These are phyloP conservation scores for Coreoperca whiteheadi DNA, from an alignment of 2,113 vertebrate genomes.

Conservation along the genomic window DNA sequence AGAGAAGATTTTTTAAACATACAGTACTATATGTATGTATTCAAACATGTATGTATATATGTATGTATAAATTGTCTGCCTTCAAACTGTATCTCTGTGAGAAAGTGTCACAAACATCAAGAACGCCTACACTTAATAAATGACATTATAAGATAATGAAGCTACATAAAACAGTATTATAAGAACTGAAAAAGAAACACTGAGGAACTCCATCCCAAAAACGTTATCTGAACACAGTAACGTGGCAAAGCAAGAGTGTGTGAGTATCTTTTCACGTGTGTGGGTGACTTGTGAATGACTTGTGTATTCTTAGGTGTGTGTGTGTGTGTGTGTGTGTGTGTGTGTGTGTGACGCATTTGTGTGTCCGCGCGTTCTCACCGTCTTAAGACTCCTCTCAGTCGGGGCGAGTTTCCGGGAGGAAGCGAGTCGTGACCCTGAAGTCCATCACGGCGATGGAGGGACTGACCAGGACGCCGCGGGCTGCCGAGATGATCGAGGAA, in stretches of 20 bases:
- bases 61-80: no score
- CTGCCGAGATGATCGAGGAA: slow-evolving; percentile 61
- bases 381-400: slow-evolving; percentile 31
- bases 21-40: no score
- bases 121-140: neutral
- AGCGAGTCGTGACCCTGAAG: slow-evolving; percentile 68
- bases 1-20: neutral
- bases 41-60: no score
- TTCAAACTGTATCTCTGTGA: no score
- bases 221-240: neutral
- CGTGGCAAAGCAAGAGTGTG: neutral
- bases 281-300: neutral
- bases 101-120: neutral
- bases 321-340: neutral
- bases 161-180: no score
- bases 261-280: neutral
- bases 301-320: neutral
- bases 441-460: slow-evolving; percentile 61
- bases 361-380: slow-evolving; percentile 34
- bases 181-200: neutral
- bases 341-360: slow-evolving; percentile 22
- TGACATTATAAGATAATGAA: neutral
- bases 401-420: slow-evolving; percentile 58
- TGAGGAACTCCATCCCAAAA: neutral
- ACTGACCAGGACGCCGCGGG: slow-evolving; percentile 51